Evolutionary conservation across 2,888 invertebrate genomes (phyloP).

Genomic region (Chouioia cunea): DNA sequence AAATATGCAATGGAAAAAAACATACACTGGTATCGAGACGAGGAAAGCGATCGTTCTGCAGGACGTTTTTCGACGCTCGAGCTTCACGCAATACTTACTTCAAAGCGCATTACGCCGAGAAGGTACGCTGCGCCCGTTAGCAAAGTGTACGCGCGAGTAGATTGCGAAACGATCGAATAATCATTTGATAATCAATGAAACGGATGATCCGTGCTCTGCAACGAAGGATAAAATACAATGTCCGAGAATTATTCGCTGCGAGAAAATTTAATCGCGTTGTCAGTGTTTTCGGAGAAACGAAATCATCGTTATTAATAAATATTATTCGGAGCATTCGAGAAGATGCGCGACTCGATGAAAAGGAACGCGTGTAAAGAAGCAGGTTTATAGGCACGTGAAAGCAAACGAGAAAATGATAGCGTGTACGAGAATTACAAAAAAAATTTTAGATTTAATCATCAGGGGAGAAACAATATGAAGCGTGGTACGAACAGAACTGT

Average conservation of each 20-base stretch:
- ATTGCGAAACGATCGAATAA: conserved; percentile 12
- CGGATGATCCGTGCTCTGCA: conserved; percentile 22
- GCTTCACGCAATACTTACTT: too few species aligned
- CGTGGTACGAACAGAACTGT: conserved; percentile 69
- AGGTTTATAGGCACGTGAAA: conserved; percentile 15
- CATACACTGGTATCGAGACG: too few species aligned
- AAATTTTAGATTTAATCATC: conserved; percentile 36
- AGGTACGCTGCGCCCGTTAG: too few species aligned
- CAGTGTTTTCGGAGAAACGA: conserved; percentile 19
- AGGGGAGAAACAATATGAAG: conserved; percentile 57
- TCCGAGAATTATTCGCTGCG: conserved; percentile 11
- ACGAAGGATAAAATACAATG: conserved; percentile 14
- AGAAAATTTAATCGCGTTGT: conserved; percentile 11
- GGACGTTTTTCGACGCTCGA: too few species aligned
- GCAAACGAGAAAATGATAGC: conserved; percentile 36
- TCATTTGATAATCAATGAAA: conserved; percentile 25
- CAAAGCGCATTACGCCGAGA: too few species aligned
- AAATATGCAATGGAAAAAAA: conserved; percentile 9
- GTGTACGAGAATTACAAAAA: conserved; percentile 41
- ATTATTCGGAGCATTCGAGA: background rate
- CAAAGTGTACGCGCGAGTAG: background rate
- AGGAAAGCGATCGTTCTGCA: too few species aligned
- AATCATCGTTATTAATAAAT: conserved; percentile 21
- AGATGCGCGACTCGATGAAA: too few species aligned
- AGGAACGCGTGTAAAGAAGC: background rate